Evolutionary conservation across 2,888 invertebrate species (phyloP).

Genomic region (Drosophila merina): DNA sequence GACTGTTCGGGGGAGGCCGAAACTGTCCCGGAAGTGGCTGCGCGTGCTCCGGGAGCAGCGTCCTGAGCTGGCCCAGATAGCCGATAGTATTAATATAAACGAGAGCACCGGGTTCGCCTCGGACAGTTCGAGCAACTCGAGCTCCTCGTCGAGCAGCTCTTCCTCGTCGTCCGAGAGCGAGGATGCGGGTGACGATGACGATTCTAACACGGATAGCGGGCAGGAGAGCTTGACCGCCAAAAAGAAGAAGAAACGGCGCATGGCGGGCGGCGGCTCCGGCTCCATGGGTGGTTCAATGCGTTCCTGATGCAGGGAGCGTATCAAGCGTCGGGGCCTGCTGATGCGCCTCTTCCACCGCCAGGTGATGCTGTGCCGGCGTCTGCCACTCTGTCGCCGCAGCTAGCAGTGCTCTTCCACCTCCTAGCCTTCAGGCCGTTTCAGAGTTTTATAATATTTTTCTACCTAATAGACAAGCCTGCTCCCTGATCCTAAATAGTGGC

Average conservation of each 20-base stretch:
- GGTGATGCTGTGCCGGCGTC: conserved; percentile 58
- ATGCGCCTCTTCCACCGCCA: conserved; percentile 65
- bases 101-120: conserved; percentile 96
- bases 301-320: conserved; percentile 77
- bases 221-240: conserved; percentile 95
- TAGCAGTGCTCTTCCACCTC: conserved; percentile 44
- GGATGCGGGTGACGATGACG: conserved; percentile 66
- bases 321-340: conserved; percentile 60
- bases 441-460: conserved; percentile 72
- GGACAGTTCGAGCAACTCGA: conserved; percentile 95
- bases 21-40: conserved; percentile 97
- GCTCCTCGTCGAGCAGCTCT: conserved; percentile 87
- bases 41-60: conserved; percentile 89
- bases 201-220: conserved; percentile 91
- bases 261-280: conserved; percentile 73
- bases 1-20: conserved; percentile 97
- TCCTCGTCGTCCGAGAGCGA: conserved; percentile 70
- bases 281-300: conserved; percentile 50
- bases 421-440: conserved; percentile 14
- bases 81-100: conserved; percentile 93
- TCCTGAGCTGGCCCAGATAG: conserved; percentile 90
- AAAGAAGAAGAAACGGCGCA: conserved; percentile 90
- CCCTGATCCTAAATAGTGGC: conserved; percentile 37
- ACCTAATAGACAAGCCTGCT: conserved; percentile 57
- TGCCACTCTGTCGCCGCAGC: conserved; percentile 43